Evolutionary conservation across 2,888 invertebrate genomes (phyloP).

Genomic region (Drosophila pseudotakahashii): DNA sequence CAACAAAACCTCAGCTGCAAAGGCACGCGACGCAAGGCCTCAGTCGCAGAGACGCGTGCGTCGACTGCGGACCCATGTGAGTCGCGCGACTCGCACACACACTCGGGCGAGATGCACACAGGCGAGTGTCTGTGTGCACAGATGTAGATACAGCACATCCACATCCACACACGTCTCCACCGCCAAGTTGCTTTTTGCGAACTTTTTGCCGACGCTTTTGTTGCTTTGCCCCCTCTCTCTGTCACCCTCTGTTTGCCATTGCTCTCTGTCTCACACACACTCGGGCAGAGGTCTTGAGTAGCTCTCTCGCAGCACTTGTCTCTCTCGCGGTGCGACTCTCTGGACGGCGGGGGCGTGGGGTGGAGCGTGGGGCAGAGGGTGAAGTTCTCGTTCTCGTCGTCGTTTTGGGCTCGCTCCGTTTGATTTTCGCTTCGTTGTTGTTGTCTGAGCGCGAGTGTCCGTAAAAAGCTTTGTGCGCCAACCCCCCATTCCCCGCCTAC

Average conservation of each 20-base stretch:
- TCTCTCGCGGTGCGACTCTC: constrained; percentile 15
- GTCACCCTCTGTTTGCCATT: constrained; percentile 16
- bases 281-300: constrained; percentile 32
- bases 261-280: constrained; percentile 33
- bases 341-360: constrained; percentile 15
- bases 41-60: constrained; percentile 62
- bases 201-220: constrained; percentile 63
- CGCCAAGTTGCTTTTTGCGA: constrained; percentile 67
- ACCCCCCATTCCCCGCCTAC: not conserved
- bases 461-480: constrained; percentile 67
- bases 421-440: constrained; percentile 67
- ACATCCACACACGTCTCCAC: constrained; percentile 38
- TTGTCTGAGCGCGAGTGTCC: constrained; percentile 66
- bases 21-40: constrained; percentile 68
- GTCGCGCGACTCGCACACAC: constrained; percentile 67
- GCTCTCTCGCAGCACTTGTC: constrained; percentile 23
- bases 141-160: constrained; percentile 31
- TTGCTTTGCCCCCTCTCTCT: constrained; percentile 56
- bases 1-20: constrained; percentile 55
- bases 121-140: constrained; percentile 3
- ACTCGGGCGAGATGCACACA: constrained; percentile 1
- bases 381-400: constrained; percentile 55
- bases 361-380: constrained; percentile 11
- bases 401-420: constrained; percentile 66
- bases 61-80: constrained; percentile 46